These are phyloP conservation scores for Paramisgurnus dabryanus DNA, from an alignment of 2,113 vertebrate species.

Conservation along the genomic window DNA sequence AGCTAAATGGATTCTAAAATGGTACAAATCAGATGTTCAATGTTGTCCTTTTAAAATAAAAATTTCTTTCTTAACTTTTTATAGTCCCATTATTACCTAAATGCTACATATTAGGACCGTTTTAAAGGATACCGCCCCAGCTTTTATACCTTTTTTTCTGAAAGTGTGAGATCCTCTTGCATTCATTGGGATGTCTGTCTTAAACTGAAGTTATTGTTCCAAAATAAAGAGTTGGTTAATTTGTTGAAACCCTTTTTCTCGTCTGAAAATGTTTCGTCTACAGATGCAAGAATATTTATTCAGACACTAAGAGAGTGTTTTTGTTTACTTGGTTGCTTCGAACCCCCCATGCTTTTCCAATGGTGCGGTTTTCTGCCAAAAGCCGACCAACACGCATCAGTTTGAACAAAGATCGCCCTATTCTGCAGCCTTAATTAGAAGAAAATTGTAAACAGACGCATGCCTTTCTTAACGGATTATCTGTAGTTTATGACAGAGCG, in stretches of 20 bases:
- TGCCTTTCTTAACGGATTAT: conserved; percentile 74
- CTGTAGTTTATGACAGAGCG: conserved; percentile 78
- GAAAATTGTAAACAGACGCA: conserved; percentile 74
- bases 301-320: conserved; percentile 71
- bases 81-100: too few species aligned
- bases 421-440: conserved; percentile 76
- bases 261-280: conserved; percentile 71
- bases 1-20: too few species aligned
- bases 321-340: conserved; percentile 70
- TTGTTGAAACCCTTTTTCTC: conserved; percentile 73
- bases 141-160: too few species aligned
- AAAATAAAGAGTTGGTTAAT: conserved; percentile 63
- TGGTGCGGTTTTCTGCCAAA: conserved; percentile 66
- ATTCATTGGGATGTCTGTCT: conserved; percentile 48
- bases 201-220: conserved; percentile 60
- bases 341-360: conserved; percentile 69
- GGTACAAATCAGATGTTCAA: too few species aligned
- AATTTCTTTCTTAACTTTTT: too few species aligned
- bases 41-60: too few species aligned
- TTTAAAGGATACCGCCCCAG: too few species aligned
- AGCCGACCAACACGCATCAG: conserved; percentile 71
- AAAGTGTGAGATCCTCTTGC: conserved; percentile 51
- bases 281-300: conserved; percentile 79
- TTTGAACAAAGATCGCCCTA: conserved; percentile 72
- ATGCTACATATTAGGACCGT: too few species aligned